Percentiles rank a stretch among this genome's conserved stretches.
phyloP scores from a whole-genome alignment of 2,113 vertebrate genomes.

The Speoplatyrhinus poulsoni region DNA sequence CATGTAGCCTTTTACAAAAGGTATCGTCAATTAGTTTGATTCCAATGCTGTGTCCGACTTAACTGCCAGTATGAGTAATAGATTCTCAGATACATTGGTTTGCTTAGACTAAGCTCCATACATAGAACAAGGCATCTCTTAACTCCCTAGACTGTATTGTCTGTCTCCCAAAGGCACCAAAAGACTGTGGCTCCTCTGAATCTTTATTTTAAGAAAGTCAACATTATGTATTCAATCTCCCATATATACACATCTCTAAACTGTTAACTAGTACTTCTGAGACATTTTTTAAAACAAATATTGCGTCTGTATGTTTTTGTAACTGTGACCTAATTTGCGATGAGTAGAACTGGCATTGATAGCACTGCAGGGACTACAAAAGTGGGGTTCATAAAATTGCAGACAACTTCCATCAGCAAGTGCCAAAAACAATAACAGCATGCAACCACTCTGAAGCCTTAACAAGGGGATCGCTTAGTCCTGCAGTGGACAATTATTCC shows the following conservation, averaged over 20 bases:
- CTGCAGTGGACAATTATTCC: neutral
- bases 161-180: conserved; percentile 5
- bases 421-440: neutral
- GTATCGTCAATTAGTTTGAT: conserved; percentile 30
- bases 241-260: neutral
- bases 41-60: conserved; percentile 5
- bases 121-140: conserved; percentile 5
- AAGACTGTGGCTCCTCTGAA: neutral
- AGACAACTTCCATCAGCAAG: neutral
- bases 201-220: neutral
- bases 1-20: conserved; percentile 38
- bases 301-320: too few species aligned
- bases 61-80: conserved; percentile 25
- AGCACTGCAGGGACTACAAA: neutral
- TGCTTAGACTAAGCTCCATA: conserved; percentile 5
- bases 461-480: neutral
- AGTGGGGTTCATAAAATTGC: neutral
- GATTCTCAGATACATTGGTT: conserved; percentile 35
- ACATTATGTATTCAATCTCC: neutral
- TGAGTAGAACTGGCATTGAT: neutral
- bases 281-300: neutral
- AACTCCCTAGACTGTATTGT: conserved; percentile 21
- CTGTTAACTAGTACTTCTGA: neutral
- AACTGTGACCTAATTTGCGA: too few species aligned
- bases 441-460: neutral